Evolutionary conservation across 2,888 invertebrate species (phyloP).

Genomic region (Leptarthrus brevirostris): DNA sequence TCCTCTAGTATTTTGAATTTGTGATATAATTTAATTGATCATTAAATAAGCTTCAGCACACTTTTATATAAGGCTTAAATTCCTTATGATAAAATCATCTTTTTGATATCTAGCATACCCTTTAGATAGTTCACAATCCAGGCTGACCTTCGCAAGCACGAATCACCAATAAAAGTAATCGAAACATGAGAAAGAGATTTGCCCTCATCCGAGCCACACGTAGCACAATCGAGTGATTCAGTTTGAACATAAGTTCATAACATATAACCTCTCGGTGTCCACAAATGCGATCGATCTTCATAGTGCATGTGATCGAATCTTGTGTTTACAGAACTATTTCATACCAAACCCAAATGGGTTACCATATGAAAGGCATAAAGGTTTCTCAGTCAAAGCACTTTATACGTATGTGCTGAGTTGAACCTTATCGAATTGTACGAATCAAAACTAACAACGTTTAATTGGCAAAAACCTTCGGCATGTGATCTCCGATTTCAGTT

Average conservation of each 20-base stretch:
- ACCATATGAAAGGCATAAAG: conserved; percentile 18
- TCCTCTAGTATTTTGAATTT: too few relatives aligned
- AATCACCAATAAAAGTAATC: conserved; percentile 52
- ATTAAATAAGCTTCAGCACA: too few relatives aligned
- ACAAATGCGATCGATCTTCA: conserved; percentile 52
- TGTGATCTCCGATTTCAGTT: conserved; percentile 48
- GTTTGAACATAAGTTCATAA: conserved; percentile 51
- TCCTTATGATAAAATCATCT: too few relatives aligned
- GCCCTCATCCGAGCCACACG: conserved; percentile 48
- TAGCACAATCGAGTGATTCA: conserved; percentile 25
- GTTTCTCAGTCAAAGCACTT: neutral
- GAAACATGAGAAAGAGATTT: conserved; percentile 49
- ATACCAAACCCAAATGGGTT: conserved; percentile 36
- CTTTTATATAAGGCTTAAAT: too few relatives aligned
- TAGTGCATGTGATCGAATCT: conserved; percentile 47
- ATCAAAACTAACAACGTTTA: conserved; percentile 50
- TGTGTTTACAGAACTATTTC: conserved; percentile 51
- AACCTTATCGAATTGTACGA: conserved; percentile 50
- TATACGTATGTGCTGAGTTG: neutral
- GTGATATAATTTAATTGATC: too few relatives aligned
- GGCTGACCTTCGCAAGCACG: conserved; percentile 48
- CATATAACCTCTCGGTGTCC: conserved; percentile 51
- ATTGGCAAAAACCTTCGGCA: conserved; percentile 50
- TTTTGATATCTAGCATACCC: conserved; percentile 39
- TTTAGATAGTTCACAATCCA: conserved; percentile 34